These are phyloP conservation scores for Cololabis saira DNA, from an alignment of 2,113 vertebrate genomes.

Conservation along the genomic window DNA sequence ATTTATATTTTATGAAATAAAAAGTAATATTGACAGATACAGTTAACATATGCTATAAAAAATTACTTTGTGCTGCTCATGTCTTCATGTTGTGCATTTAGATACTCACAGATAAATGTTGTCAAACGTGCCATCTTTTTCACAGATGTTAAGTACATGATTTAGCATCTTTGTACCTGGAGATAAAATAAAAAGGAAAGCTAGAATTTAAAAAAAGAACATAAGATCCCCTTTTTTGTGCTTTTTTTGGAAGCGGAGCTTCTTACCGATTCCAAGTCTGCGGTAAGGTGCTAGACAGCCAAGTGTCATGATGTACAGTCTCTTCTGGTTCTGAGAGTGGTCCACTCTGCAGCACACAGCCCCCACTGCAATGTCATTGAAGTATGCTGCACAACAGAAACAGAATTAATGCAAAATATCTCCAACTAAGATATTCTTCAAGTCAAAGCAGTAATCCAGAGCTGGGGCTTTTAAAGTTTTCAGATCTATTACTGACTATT, in stretches of 20 bases:
- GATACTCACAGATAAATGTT: slow-evolving; percentile 99
- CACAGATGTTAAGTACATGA: slow-evolving; percentile 99
- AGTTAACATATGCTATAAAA: background rate
- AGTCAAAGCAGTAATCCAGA: background rate
- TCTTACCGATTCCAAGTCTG: slow-evolving; percentile 97
- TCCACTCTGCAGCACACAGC: slow-evolving; percentile 99
- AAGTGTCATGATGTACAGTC: slow-evolving; percentile 99
- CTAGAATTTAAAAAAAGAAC: background rate
- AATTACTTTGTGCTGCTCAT: background rate
- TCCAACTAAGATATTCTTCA: background rate
- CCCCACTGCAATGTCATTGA: slow-evolving; percentile 99
- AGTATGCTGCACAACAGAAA: slow-evolving; percentile 87
- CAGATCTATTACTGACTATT: background rate
- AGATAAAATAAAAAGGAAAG: slow-evolving; percentile 20
- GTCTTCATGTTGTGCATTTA: background rate
- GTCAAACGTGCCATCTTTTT: slow-evolving; percentile 99
- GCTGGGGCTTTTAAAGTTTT: background rate
- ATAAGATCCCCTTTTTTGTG: background rate
- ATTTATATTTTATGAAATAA: no score
- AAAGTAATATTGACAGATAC: no score
- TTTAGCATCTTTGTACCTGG: slow-evolving; percentile 99
- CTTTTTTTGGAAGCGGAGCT: background rate
- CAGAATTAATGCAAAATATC: background rate
- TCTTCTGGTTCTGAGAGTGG: slow-evolving; percentile 99
- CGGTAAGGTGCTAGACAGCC: slow-evolving; percentile 98